phyloP scores from a whole-genome alignment of 2,888 invertebrate species.

The Melanophora roralis region DNA sequence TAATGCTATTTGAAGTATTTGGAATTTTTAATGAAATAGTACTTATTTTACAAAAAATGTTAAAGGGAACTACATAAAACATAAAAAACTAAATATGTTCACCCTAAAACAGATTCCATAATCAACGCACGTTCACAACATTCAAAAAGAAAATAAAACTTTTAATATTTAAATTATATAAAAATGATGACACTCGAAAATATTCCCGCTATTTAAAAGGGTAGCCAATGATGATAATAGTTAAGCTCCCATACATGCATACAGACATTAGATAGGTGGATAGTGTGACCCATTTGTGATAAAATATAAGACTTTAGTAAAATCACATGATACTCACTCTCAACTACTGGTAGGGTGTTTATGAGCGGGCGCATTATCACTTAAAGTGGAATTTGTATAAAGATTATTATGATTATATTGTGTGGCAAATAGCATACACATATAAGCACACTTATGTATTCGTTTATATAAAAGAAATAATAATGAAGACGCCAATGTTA shows the following conservation, averaged over 20 bases:
- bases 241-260: not conserved
- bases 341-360: not conserved
- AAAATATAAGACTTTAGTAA: not conserved
- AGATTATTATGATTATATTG: slow-evolving; percentile 36
- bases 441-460: too few species aligned
- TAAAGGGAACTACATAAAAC: not conserved
- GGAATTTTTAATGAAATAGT: slow-evolving; percentile 25
- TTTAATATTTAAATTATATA: slow-evolving; percentile 29
- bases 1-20: slow-evolving; percentile 21
- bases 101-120: slow-evolving; percentile 29
- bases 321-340: not conserved
- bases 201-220: not conserved
- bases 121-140: slow-evolving; percentile 49
- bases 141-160: slow-evolving; percentile 44
- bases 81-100: not conserved
- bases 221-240: not conserved
- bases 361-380: not conserved
- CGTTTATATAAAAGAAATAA: too few species aligned
- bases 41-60: not conserved
- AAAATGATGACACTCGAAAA: not conserved
- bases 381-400: slow-evolving; percentile 43
- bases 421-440: not conserved
- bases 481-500: not conserved
- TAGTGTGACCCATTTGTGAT: too few species aligned
- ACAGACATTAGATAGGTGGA: too few species aligned